A percentile compares a stretch with the other conserved stretches of the same genome.
Evolutionary conservation across 2,888 invertebrate species (phyloP).

Genomic region (Drosophila subsilvestris): DNA sequence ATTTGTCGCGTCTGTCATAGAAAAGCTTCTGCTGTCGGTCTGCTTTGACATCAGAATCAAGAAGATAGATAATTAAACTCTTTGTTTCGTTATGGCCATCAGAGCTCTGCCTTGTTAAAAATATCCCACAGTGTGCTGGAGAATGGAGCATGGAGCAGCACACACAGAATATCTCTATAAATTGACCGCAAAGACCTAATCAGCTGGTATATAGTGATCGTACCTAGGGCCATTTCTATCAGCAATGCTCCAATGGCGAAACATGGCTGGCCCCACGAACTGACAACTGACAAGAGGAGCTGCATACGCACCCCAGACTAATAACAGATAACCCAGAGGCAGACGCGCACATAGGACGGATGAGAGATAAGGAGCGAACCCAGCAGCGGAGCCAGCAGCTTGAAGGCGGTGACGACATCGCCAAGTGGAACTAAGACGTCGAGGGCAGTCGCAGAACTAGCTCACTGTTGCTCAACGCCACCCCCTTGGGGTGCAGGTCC

Average conservation of each 20-base stretch:
- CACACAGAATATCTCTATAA: not conserved
- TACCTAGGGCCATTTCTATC: not conserved
- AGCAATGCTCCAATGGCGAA: constrained; percentile 14
- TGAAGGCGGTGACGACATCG: constrained; percentile 47
- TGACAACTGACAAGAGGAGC: constrained; percentile 3
- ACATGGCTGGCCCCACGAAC: constrained; percentile 3
- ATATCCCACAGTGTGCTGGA: not conserved
- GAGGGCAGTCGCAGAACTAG: constrained; percentile 11
- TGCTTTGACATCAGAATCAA: not conserved
- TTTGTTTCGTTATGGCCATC: not conserved
- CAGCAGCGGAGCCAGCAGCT: constrained; percentile 33
- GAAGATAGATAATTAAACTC: not conserved
- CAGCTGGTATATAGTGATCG: not conserved
- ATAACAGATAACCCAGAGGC: constrained; percentile 23
- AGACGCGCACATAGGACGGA: constrained; percentile 10
- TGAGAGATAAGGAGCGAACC: constrained; percentile 31
- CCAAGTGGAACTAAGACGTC: constrained; percentile 23
- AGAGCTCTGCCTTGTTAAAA: not conserved
- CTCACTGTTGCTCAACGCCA: not conserved
- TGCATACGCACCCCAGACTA: constrained; percentile 6
- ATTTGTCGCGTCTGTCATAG: too few species aligned
- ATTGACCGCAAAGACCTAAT: not conserved
- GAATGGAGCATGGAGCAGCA: too few species aligned
- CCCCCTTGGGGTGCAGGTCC: too few species aligned
- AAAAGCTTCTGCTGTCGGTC: too few species aligned